A percentile compares a stretch with the other conserved stretches of the same genome.
phyloP scores from a whole-genome alignment of 2,888 invertebrate genomes.

The Cheilosia impressa region DNA sequence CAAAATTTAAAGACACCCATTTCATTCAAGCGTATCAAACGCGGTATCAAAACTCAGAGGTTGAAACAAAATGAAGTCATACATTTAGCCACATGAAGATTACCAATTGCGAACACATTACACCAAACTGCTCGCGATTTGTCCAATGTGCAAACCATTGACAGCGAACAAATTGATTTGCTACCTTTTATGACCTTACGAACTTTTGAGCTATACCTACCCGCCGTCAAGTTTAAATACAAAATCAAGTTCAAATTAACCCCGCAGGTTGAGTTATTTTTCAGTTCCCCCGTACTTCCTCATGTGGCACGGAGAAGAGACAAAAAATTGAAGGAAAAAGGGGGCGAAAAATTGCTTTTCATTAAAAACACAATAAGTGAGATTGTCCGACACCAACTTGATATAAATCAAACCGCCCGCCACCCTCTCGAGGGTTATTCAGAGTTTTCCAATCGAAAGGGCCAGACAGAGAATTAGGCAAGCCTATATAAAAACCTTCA shows the following conservation, averaged over 20 bases:
- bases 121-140: neutral
- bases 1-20: too few species aligned
- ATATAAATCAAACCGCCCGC: slow-evolving; percentile 32
- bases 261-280: slow-evolving; percentile 12
- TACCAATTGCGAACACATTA: slow-evolving; percentile 16
- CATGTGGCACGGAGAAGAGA: neutral
- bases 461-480: slow-evolving; percentile 6
- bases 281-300: slow-evolving; percentile 23
- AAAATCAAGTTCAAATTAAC: slow-evolving; percentile 14
- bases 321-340: neutral
- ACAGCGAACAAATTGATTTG: slow-evolving; percentile 31
- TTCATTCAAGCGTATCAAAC: too few species aligned
- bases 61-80: too few species aligned
- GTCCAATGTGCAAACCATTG: slow-evolving; percentile 19
- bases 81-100: slow-evolving; percentile 2
- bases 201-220: neutral
- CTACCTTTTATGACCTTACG: slow-evolving; percentile 15
- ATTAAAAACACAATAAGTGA: slow-evolving; percentile 30
- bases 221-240: neutral
- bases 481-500: slow-evolving; percentile 11
- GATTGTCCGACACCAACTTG: slow-evolving; percentile 11
- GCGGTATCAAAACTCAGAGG: too few species aligned
- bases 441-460: slow-evolving; percentile 2
- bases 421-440: slow-evolving; percentile 6
- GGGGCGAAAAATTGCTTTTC: slow-evolving; percentile 13